Evolutionary conservation across 2,888 invertebrate species (phyloP).

Genomic region (Limnephilus marmoratus): DNA sequence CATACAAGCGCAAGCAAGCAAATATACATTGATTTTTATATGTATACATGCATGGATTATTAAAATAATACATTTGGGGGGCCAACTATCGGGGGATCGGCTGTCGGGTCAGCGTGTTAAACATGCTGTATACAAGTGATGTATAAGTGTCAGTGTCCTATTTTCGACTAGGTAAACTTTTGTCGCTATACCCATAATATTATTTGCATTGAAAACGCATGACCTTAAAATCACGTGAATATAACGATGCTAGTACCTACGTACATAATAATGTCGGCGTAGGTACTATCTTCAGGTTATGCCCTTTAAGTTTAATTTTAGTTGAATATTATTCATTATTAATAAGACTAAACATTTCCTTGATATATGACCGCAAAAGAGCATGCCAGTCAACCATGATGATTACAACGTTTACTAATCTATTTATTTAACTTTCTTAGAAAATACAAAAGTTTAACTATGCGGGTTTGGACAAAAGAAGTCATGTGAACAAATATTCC

Average conservation of each 20-base stretch:
- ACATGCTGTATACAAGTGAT: too few species aligned
- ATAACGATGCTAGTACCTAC: not conserved
- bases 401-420: not conserved
- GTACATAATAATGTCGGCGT: not conserved
- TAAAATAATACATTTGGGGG: too few species aligned
- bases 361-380: not conserved
- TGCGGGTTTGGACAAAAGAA: too few species aligned
- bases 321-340: not conserved
- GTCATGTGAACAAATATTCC: too few species aligned
- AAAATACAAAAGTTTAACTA: not conserved
- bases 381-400: not conserved
- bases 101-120: too few species aligned
- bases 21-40: too few species aligned
- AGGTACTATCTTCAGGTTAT: not conserved
- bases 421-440: not conserved
- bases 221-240: conserved; percentile 26
- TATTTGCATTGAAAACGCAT: not conserved
- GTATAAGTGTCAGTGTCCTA: too few species aligned
- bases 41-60: too few species aligned
- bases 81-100: too few species aligned
- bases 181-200: too few species aligned
- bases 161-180: too few species aligned
- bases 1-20: too few species aligned
- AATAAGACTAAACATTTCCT: not conserved
- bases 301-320: not conserved